Conservation (phyloP, 2,888 invertebrate genomes). For the Dascillus cervinus region DNA sequence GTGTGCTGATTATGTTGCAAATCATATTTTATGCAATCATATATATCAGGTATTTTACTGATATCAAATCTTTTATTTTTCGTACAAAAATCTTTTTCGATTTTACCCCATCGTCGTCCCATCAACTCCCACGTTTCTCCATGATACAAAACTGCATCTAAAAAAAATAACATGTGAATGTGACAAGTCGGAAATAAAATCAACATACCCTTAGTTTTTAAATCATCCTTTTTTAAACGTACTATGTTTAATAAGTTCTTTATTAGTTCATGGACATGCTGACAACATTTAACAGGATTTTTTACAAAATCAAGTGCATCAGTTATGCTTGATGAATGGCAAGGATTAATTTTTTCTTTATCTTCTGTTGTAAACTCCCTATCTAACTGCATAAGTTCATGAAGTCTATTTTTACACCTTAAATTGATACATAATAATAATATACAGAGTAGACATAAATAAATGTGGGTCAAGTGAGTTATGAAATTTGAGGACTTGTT, state of each 20-base stretch:
- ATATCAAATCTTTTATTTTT: slow-evolving; percentile 93
- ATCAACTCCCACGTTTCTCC: slow-evolving; percentile 99
- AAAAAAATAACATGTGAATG: too few relatives aligned
- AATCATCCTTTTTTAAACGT: slow-evolving; percentile 76
- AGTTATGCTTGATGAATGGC: slow-evolving; percentile 82
- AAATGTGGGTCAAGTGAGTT: too few relatives aligned
- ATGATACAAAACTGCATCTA: slow-evolving; percentile 89
- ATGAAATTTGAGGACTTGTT: too few relatives aligned
- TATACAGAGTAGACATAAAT: slow-evolving; percentile 1
- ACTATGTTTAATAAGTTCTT: slow-evolving; percentile 81
- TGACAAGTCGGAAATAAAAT: too few relatives aligned
- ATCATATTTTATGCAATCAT: slow-evolving; percentile 99
- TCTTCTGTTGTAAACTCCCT: slow-evolving; percentile 80
- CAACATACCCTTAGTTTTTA: slow-evolving; percentile 70
- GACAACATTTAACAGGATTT: slow-evolving; percentile 91
- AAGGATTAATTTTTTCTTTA: slow-evolving; percentile 82
- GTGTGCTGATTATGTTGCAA: slow-evolving; percentile 96
- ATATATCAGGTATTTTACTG: slow-evolving; percentile 98
- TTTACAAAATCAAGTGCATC: slow-evolving; percentile 91
- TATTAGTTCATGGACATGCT: slow-evolving; percentile 81
- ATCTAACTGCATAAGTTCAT: slow-evolving; percentile 87
- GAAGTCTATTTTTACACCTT: slow-evolving; percentile 92
- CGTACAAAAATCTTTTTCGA: slow-evolving; percentile 95
- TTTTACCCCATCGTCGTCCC: slow-evolving; percentile 95
- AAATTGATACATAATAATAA: slow-evolving; percentile 16